A percentile compares a stretch with the other conserved stretches of the same genome.
phyloP scores from a whole-genome alignment of 2,797 vertebrate species.

The Scyliorhinus canicula region DNA sequence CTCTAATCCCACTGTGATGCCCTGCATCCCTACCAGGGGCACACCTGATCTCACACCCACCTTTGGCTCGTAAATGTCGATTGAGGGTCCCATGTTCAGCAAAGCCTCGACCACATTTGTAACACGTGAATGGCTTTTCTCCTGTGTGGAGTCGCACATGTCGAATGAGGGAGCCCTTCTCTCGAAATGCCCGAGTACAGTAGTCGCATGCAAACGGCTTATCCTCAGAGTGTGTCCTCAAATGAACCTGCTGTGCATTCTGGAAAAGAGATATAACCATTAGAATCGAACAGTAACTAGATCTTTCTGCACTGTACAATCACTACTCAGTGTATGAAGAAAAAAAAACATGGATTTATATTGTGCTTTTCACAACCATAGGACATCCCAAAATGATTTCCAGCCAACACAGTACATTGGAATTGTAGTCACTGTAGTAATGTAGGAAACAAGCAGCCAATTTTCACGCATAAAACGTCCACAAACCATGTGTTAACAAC shows the following conservation, averaged over 20 bases:
- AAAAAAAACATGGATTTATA: too few relatives aligned
- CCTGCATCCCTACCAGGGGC: background rate
- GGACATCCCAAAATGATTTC: background rate
- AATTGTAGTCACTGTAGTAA: background rate
- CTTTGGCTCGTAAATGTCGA: constrained; percentile 89
- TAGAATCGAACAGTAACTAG: background rate
- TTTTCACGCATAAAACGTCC: background rate
- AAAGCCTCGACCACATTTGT: constrained; percentile 81
- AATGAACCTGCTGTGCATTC: constrained; percentile 94
- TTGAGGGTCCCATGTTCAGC: constrained; percentile 94
- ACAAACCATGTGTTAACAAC: background rate
- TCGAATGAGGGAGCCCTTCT: constrained; percentile 89
- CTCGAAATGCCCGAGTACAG: constrained; percentile 83
- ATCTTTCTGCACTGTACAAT: background rate
- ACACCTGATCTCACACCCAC: constrained; percentile 49
- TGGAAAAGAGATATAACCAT: constrained; percentile 47
- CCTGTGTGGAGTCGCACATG: constrained; percentile 94
- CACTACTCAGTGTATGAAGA: background rate
- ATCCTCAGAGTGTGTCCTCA: constrained; percentile 83
- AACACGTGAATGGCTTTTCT: constrained; percentile 91
- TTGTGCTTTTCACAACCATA: too few relatives aligned
- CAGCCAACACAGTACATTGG: background rate
- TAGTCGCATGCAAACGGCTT: constrained; percentile 84
- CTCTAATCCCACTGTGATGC: background rate
- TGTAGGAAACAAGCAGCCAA: background rate